Conservation (phyloP, 1,140 invertebrate genomes). For the Conopomorpha cramerella region DNA sequence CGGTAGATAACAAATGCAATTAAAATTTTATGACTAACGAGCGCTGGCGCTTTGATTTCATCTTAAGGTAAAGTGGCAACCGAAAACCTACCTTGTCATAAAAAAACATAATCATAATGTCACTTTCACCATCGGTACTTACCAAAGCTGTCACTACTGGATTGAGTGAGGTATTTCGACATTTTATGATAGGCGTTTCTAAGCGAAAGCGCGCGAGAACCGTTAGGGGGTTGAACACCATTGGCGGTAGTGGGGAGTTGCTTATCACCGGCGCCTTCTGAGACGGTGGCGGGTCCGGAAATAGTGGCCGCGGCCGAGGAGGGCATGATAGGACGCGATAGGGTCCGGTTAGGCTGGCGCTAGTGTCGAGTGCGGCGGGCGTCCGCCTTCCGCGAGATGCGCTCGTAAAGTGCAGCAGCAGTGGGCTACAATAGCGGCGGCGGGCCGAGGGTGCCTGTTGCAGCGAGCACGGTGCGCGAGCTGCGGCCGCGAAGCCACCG, state of each 20-base stretch:
- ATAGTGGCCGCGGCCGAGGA: too few species aligned
- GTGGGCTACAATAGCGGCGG: slow-evolving; percentile 11
- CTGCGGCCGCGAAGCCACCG: slow-evolving; percentile 16
- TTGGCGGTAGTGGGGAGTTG: too few species aligned
- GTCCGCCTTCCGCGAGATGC: slow-evolving; percentile 23
- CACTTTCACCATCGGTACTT: too few species aligned
- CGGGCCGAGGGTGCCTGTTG: slow-evolving; percentile 8
- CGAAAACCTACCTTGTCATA: too few species aligned
- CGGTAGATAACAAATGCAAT: too few species aligned
- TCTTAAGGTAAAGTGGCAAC: too few species aligned
- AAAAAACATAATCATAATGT: too few species aligned
- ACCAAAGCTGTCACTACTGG: neutral
- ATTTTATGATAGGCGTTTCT: neutral
- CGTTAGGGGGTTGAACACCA: neutral
- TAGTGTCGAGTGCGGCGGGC: slow-evolving; percentile 30
- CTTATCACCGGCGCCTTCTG: too few species aligned
- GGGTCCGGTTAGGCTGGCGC: slow-evolving; percentile 22
- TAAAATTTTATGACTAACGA: too few species aligned
- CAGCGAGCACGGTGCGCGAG: slow-evolving; percentile 12
- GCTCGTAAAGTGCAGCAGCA: slow-evolving; percentile 6
- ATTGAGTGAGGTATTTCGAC: neutral
- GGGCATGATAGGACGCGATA: too few species aligned
- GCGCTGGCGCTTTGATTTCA: too few species aligned
- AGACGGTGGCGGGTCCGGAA: too few species aligned
- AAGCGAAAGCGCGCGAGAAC: neutral